These are phyloP conservation scores for Catajapyx aquilonaris DNA, from an alignment of 1,140 invertebrate genomes.

Conservation along the genomic window DNA sequence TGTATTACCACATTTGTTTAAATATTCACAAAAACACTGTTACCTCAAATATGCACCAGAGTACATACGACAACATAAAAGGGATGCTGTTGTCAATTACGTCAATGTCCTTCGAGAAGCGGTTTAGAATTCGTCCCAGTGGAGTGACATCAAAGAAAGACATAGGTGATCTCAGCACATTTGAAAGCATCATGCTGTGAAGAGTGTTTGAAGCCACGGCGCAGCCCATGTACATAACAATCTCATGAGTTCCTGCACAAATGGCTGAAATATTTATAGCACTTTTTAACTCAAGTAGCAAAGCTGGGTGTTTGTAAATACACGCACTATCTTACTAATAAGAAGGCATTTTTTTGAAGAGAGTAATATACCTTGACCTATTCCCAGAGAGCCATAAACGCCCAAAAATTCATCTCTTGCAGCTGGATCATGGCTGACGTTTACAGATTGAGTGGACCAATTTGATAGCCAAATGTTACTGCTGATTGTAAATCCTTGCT, in stretches of 20 bases:
- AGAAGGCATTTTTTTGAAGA: no score
- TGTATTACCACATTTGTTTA: conserved; percentile 1
- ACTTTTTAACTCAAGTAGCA: no score
- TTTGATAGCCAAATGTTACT: conserved; percentile 80
- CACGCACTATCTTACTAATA: no score
- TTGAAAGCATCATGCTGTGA: conserved; percentile 36
- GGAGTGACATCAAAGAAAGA: conserved; percentile 48
- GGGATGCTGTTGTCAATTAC: conserved; percentile 50
- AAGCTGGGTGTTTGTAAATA: no score
- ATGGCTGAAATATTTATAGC: not conserved
- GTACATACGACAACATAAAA: conserved; percentile 40
- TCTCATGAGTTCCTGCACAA: not conserved
- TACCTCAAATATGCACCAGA: conserved; percentile 66
- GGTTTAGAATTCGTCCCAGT: conserved; percentile 54
- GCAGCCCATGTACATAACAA: conserved; percentile 10
- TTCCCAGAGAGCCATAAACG: conserved; percentile 27
- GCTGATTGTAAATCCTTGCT: conserved; percentile 69
- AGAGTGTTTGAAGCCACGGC: conserved; percentile 34
- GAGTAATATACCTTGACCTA: conserved; percentile 72
- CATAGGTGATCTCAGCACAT: conserved; percentile 35
- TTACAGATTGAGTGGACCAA: conserved; percentile 52
- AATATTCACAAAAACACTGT: conserved; percentile 10
- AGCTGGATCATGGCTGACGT: conserved; percentile 23
- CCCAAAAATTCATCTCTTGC: not conserved
- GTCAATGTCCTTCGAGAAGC: conserved; percentile 46